Conservation (phyloP, 2,888 invertebrate genomes). For the Tenthredo mesomela region DNA sequence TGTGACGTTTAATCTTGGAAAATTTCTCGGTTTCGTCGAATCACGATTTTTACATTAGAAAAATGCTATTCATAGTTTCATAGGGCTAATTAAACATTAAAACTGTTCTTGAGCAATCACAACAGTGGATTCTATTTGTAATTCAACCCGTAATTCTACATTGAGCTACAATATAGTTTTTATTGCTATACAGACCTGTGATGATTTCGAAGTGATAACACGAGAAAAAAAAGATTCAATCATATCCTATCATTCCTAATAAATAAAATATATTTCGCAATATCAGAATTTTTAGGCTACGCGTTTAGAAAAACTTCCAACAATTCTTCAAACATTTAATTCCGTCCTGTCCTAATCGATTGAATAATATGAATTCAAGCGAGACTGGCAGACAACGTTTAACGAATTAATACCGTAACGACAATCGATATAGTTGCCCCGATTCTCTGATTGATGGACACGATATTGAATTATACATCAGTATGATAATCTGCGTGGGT, state of each 20-base stretch:
- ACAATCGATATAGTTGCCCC: background rate
- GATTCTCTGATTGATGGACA: background rate
- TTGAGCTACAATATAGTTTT: too few relatives aligned
- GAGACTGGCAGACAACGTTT: background rate
- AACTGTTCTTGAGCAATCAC: background rate
- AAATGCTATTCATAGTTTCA: background rate
- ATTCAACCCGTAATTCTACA: too few relatives aligned
- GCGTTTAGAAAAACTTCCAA: background rate
- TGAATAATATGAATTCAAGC: background rate
- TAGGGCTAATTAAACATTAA: background rate
- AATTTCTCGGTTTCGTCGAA: background rate
- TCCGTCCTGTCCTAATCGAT: background rate
- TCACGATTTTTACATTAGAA: background rate
- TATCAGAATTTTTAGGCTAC: background rate
- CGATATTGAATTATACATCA: background rate
- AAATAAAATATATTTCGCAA: background rate
- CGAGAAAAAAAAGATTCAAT: background rate
- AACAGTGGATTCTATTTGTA: too few relatives aligned
- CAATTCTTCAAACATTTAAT: background rate
- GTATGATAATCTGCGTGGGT: background rate
- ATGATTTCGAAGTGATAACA: background rate
- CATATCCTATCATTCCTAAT: background rate
- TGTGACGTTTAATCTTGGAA: background rate
- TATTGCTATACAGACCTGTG: background rate
- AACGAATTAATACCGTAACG: background rate